Evolutionary conservation across 2,113 vertebrate genomes (phyloP).

Genomic region (Smithornis capensis): DNA sequence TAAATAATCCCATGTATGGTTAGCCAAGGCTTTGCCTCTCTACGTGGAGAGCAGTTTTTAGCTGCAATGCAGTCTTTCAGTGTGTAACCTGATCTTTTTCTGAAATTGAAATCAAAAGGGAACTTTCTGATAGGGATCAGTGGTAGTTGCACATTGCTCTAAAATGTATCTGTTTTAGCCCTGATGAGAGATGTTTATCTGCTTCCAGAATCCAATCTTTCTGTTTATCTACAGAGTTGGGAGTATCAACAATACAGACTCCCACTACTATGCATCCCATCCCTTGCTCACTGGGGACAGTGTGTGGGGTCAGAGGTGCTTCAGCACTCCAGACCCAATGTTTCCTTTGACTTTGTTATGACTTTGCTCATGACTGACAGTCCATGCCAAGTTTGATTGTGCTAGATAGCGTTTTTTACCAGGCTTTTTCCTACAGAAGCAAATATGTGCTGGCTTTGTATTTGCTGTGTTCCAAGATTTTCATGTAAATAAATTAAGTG

Average conservation of each 20-base stretch:
- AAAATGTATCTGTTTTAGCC: background rate
- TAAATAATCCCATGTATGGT: slow-evolving; percentile 11
- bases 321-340: background rate
- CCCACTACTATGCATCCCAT: background rate
- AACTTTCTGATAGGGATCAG: slow-evolving; percentile 14
- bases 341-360: background rate
- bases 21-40: background rate
- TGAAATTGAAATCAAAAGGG: slow-evolving; percentile 23
- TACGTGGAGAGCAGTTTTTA: background rate
- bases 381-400: background rate
- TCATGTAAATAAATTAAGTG: slow-evolving; percentile 11
- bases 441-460: background rate
- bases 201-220: slow-evolving; percentile 17
- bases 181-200: slow-evolving; percentile 13
- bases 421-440: background rate
- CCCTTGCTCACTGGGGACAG: background rate
- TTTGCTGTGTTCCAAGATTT: background rate
- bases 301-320: background rate
- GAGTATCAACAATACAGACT: background rate
- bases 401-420: background rate
- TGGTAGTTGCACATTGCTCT: background rate
- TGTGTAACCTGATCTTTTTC: background rate
- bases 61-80: background rate
- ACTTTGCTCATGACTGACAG: background rate
- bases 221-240: background rate